Percentiles rank a stretch among this genome's conserved stretches.
phyloP scores from a whole-genome alignment of 2,797 vertebrate genomes.

The Schizothorax lantsangensis region DNA sequence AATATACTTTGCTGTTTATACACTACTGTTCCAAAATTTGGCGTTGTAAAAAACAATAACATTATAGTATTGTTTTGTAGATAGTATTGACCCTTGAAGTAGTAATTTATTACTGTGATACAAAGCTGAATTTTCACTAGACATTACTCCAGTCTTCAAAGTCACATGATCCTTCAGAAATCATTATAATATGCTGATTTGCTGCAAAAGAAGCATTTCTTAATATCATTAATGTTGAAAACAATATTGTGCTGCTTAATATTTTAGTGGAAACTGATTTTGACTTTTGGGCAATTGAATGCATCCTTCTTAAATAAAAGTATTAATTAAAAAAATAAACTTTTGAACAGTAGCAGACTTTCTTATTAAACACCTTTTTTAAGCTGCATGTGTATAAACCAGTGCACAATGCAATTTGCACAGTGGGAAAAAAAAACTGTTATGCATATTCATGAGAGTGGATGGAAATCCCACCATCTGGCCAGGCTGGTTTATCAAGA shows the following conservation, averaged over 20 bases:
- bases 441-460: slow-evolving; percentile 14
- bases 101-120: background rate
- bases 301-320: background rate
- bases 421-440: background rate
- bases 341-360: background rate
- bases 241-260: background rate
- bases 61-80: background rate
- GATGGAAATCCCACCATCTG: slow-evolving; percentile 25
- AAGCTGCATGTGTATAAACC: background rate
- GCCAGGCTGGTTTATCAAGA: slow-evolving; percentile 6
- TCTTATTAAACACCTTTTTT: background rate
- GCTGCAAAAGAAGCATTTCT: background rate
- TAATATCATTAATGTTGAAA: background rate
- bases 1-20: background rate
- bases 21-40: background rate
- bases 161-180: background rate
- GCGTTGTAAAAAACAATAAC: background rate
- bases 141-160: background rate
- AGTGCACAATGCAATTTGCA: background rate
- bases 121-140: background rate
- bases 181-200: background rate
- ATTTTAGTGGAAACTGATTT: background rate
- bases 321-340: background rate
- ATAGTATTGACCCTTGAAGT: background rate
- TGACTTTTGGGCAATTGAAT: background rate